Evolutionary conservation across 2,797 vertebrate species (phyloP), one percentile per base, ranked within the genome.

Genomic region (Sternarchorhynchus goeldii): DNA sequence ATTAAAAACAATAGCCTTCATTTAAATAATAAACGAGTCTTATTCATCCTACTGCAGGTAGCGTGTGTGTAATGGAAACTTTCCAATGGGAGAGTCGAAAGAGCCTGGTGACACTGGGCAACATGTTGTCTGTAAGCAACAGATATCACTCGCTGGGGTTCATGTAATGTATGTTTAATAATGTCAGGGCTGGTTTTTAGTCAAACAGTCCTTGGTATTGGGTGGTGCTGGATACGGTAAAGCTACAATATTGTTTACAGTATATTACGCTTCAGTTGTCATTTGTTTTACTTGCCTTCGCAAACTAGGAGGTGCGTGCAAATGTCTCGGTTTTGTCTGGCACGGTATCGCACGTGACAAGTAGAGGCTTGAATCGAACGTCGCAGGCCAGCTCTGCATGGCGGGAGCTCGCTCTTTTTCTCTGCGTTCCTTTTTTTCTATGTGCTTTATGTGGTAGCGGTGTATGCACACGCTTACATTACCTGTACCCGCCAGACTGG

Each of bases 401-500:
- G 25, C 25, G 25, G 25, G 25, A 62, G 25, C 2, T 17, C 3
- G 25, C 17, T 20, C 41, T 25, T 53, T 69, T 12, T 69, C 39
- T 10, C 17, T 45, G 34, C 21, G 3, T 67, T 36, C 41, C n/a
- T 12, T 1, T 20, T 17, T 21, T 21, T 20, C 16, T 6, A 1
- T 6, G 0, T 25, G 25, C 25, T 25, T 25, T 25, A 25, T 25
- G 1, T 25, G 25, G 25, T 25, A 25, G 25, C 25, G 25, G 25
- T 25, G 25, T 25, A 25, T 25, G 25, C 25, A 25, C 25, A 25
- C 0, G 25, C 25, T 25, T 25, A 25, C 25, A 25, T 25, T 25
- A 36, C 74, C 20, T 21, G 1, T 59, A 58, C 66, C 31, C 36
- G 12, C 67, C 58, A 41, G 50, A 76, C 79, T 45, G 79, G 78